Percentiles rank a stretch among this genome's conserved stretches.
These are phyloP conservation scores for Bellardia pandia DNA, from an alignment of 2,888 invertebrate species.

Conservation along the genomic window DNA sequence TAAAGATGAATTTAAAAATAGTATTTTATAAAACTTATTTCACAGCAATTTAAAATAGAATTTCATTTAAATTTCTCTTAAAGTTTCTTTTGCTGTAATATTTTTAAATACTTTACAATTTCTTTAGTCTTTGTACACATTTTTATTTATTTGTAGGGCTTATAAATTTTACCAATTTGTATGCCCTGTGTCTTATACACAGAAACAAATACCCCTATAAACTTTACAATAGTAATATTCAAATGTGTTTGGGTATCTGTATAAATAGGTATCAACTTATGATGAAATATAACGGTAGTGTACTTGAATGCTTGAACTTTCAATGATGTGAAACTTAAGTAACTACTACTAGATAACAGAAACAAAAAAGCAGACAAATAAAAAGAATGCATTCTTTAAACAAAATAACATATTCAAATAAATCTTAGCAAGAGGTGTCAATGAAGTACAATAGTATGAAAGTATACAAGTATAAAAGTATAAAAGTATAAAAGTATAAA, in stretches of 20 bases:
- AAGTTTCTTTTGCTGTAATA: background rate
- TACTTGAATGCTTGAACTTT: constrained; percentile 66
- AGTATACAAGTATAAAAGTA: no score
- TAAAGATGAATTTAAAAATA: background rate
- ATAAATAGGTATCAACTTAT: constrained; percentile 49
- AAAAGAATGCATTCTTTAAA: constrained; percentile 34
- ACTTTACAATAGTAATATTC: constrained; percentile 24
- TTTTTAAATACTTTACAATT: background rate
- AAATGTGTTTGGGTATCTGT: background rate
- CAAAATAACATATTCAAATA: no score
- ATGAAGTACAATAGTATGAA: no score
- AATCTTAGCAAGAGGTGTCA: no score
- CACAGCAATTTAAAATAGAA: no score
- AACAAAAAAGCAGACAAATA: background rate
- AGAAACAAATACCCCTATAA: constrained; percentile 25
- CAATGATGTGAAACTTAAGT: constrained; percentile 67
- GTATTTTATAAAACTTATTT: no score
- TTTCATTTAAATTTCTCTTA: background rate
- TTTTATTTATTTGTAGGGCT: background rate
- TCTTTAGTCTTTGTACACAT: background rate
- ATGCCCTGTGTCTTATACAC: background rate
- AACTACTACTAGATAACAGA: constrained; percentile 54
- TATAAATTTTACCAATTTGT: background rate
- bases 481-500: no score
- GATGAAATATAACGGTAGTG: constrained; percentile 39